phyloP scores from a whole-genome alignment of 1,140 invertebrate genomes.

The Polypedilum pembai region DNA sequence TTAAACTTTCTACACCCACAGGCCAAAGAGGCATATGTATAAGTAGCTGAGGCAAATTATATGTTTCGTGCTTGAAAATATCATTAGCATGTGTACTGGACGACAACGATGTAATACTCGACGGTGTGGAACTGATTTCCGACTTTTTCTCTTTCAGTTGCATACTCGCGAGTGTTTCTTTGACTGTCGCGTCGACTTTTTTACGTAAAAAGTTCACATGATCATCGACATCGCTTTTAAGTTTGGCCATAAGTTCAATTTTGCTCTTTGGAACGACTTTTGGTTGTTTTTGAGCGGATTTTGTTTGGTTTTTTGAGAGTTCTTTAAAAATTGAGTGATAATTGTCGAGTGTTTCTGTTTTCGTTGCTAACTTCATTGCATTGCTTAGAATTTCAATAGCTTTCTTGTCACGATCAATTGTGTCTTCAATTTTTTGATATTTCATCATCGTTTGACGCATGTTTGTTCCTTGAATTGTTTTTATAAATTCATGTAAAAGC shows the following conservation, averaged over 20 bases:
- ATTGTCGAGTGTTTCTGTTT: slow-evolving; percentile 33
- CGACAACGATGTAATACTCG: background rate
- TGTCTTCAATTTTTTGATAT: slow-evolving; percentile 38
- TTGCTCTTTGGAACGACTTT: background rate
- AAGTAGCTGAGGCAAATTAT: background rate
- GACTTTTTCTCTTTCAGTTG: background rate
- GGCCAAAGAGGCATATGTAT: background rate
- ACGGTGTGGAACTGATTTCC: background rate
- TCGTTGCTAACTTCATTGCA: slow-evolving; percentile 37
- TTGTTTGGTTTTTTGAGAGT: background rate
- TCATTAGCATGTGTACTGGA: background rate
- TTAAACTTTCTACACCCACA: background rate
- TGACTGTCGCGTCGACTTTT: background rate
- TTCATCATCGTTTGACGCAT: slow-evolving; percentile 32
- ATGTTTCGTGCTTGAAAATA: slow-evolving; percentile 4
- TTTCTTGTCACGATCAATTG: slow-evolving; percentile 35
- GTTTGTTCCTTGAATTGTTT: background rate
- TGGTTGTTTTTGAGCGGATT: background rate
- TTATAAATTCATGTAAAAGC: background rate
- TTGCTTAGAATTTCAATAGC: slow-evolving; percentile 37
- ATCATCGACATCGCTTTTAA: background rate
- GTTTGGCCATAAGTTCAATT: background rate
- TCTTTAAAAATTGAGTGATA: slow-evolving; percentile 34
- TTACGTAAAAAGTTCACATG: slow-evolving; percentile 3
- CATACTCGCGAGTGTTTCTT: background rate